Conservation (phyloP, 2,797 vertebrate genomes). For the Schizopygopsis malacanthus region DNA sequence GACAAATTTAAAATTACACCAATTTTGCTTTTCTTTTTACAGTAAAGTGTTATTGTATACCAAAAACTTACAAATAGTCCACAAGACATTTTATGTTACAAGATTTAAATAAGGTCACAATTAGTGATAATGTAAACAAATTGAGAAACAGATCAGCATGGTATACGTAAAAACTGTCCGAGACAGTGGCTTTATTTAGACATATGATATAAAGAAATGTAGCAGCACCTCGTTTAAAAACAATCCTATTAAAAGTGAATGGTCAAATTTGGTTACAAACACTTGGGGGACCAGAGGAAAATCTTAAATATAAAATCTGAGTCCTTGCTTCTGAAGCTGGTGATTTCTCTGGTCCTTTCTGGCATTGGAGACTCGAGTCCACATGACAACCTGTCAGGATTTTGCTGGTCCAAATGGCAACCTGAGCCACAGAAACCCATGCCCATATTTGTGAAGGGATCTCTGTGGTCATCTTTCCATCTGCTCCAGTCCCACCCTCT, state of each 20-base stretch:
- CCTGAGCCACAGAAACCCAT: slow-evolving; percentile 54
- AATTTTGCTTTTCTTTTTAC: not conserved
- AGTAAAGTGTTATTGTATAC: not conserved
- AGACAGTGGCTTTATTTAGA: slow-evolving; percentile 86
- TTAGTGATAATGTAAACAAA: not conserved
- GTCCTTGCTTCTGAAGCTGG: slow-evolving; percentile 75
- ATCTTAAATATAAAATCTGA: slow-evolving; percentile 72
- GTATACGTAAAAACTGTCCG: slow-evolving; percentile 72
- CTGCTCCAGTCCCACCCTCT: slow-evolving; percentile 82
- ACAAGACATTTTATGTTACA: not conserved
- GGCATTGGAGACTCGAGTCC: slow-evolving; percentile 64
- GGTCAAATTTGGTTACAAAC: slow-evolving; percentile 78
- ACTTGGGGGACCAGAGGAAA: slow-evolving; percentile 56
- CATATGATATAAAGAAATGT: slow-evolving; percentile 76
- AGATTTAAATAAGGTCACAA: not conserved
- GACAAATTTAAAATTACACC: too few relatives aligned
- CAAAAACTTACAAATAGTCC: not conserved
- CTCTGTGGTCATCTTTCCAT: slow-evolving; percentile 55
- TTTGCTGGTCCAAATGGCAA: slow-evolving; percentile 61
- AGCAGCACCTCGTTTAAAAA: slow-evolving; percentile 90
- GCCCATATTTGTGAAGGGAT: slow-evolving; percentile 27
- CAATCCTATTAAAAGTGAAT: slow-evolving; percentile 69
- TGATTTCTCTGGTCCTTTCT: slow-evolving; percentile 67
- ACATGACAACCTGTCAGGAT: slow-evolving; percentile 61
- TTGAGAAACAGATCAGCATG: not conserved